These are phyloP conservation scores for Nycticorax nycticorax DNA, from an alignment of 2,113 vertebrate genomes.

Conservation along the genomic window DNA sequence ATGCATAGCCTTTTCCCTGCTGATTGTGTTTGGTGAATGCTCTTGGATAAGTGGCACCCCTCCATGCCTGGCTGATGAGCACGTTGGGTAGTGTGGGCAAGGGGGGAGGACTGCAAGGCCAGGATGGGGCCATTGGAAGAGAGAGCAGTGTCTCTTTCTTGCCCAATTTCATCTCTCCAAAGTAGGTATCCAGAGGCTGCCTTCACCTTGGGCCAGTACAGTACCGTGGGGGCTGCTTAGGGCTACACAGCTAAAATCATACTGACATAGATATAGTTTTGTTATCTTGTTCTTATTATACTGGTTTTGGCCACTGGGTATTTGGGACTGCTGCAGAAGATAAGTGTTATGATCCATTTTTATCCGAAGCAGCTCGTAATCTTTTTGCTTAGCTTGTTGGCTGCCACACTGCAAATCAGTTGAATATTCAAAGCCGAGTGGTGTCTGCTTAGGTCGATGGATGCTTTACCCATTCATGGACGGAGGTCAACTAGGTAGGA, in stretches of 20 bases:
- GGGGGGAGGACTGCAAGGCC: fast-evolving
- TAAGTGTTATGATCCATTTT: not conserved
- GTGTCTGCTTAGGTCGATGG: not conserved
- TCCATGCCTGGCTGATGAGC: not conserved
- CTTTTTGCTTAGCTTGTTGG: not conserved
- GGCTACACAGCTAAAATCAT: not conserved
- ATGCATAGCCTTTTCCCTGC: not conserved
- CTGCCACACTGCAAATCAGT: not conserved
- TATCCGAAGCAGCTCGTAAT: fast-evolving
- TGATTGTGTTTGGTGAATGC: fast-evolving
- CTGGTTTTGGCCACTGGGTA: not conserved
- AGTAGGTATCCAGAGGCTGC: not conserved
- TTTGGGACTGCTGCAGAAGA: not conserved
- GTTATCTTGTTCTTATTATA: not conserved
- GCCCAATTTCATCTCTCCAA: not conserved
- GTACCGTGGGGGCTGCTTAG: not conserved
- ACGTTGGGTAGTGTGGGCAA: fast-evolving
- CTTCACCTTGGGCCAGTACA: not conserved
- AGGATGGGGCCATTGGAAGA: not conserved
- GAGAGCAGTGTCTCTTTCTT: not conserved
- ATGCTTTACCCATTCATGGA: not conserved
- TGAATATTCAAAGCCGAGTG: not conserved
- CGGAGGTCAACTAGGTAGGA: not conserved
- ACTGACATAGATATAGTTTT: not conserved
- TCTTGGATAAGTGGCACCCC: not conserved